Conservation (phyloP, 2,797 vertebrate species). For the Leuciscus waleckii region DNA sequence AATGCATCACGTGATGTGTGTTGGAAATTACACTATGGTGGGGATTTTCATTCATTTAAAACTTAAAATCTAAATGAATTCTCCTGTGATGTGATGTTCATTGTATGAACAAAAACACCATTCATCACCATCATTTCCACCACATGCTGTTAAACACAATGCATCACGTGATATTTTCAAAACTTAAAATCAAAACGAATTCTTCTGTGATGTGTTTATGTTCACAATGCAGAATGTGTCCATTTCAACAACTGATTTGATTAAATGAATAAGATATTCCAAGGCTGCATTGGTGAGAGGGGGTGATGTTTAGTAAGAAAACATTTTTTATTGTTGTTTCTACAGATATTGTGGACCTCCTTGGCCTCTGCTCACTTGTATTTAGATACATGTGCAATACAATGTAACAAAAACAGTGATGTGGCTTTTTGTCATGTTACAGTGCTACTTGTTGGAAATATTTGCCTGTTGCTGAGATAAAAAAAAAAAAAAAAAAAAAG, state of each 20-base stretch:
- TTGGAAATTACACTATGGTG: neutral
- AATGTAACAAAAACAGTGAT: neutral
- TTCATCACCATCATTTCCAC: too few species aligned
- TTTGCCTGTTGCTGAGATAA: neutral
- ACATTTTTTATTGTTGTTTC: neutral
- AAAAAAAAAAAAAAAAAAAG: neutral
- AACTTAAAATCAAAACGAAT: neutral
- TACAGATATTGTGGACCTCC: neutral
- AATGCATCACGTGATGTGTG: neutral
- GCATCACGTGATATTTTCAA: neutral
- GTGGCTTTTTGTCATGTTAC: neutral
- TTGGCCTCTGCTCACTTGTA: neutral
- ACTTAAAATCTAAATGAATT: neutral
- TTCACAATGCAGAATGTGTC: neutral
- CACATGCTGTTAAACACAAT: too few species aligned
- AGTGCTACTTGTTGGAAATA: neutral
- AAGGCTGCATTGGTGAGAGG: neutral
- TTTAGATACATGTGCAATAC: neutral
- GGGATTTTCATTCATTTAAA: neutral
- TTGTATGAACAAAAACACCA: too few species aligned
- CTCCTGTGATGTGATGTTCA: neutral
- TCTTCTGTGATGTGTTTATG: neutral
- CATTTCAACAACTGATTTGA: neutral
- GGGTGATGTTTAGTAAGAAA: neutral
- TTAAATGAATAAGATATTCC: neutral